A percentile compares a stretch with the other conserved stretches of the same genome.
These are phyloP conservation scores for Peribatodes rhomboidaria DNA, from an alignment of 2,888 invertebrate genomes.

Conservation along the genomic window DNA sequence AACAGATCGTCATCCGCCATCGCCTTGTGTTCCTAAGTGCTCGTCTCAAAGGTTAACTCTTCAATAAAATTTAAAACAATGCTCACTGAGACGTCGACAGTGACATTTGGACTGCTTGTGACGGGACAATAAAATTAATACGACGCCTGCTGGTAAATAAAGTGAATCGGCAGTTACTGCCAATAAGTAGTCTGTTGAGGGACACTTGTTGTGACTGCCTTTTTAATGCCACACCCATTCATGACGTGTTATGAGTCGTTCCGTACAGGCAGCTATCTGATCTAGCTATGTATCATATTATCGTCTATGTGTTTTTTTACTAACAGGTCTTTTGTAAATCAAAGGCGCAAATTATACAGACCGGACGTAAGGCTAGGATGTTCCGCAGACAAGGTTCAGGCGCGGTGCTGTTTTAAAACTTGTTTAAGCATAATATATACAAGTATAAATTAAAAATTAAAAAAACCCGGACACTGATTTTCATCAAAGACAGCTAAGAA, in stretches of 20 bases:
- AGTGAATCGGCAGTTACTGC: constrained; percentile 66
- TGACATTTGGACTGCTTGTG: constrained; percentile 57
- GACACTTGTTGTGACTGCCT: constrained; percentile 36
- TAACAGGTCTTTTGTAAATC: no score
- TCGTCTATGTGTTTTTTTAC: not conserved
- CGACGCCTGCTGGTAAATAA: constrained; percentile 74
- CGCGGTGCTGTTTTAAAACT: no score
- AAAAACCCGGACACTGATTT: no score
- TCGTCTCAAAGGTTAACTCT: constrained; percentile 36
- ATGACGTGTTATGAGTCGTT: constrained; percentile 27
- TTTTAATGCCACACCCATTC: constrained; percentile 35
- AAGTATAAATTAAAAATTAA: no score
- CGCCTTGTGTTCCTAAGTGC: constrained; percentile 24
- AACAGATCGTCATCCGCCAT: constrained; percentile 17
- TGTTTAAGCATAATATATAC: no score
- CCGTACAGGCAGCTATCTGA: not conserved
- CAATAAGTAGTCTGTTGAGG: constrained; percentile 41
- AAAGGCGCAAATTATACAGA: no score
- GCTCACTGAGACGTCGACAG: constrained; percentile 34
- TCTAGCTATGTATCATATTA: no score
- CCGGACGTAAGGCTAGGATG: no score
- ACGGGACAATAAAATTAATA: constrained; percentile 69
- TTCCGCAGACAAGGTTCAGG: no score
- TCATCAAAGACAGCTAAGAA: no score
- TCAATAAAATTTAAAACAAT: constrained; percentile 46